Evolutionary conservation across 2,888 invertebrate genomes (phyloP), one percentile per base, ranked within the genome.

Genomic region (Phortica okadai): DNA sequence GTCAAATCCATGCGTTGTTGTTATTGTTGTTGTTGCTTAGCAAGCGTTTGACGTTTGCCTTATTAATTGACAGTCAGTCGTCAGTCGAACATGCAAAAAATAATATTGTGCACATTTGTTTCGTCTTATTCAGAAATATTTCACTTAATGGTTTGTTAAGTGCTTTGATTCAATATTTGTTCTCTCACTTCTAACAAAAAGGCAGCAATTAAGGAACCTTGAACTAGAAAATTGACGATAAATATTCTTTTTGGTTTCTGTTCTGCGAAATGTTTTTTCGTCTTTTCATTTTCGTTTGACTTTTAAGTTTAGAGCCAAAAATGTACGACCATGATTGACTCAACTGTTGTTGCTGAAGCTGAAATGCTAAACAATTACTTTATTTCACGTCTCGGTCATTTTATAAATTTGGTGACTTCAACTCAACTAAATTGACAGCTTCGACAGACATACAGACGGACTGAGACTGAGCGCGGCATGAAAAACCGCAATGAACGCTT

Each of bases 401-500:
- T 62, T 82, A 84, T 86, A 84, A 83, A 87, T 87, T 86, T 88
- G 88, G 86, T 78, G 86, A 88, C 82, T 83, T 80, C 82, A 82
- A 82, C 76, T 83, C 82, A 83, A 87, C 80, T 81, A 80, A 88
- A 88, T 88, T 88, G 77, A 70, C 77, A 74, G 74, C 69, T 59
- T 7, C 25, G 66, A 74, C 58, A 56, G 41, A n/a, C 33, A 16
- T 25, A 62, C 10, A 84, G 79, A 70, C 33, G 4, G 33, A 33
- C 33, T 33, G 33, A 33, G 33, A 33, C 33, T 33, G 33, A 33
- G 33, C 33, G 33, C 33, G 33, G 33, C 33, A 5, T 33, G 33
- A 5, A 33, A 33, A 33, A 33, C 3, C 33, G 33, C 33, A 33
- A 33, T 33, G 33, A 33, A 33, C 33, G 33, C 33, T 33, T 33